These are phyloP conservation scores for Rostratula benghalensis DNA, from an alignment of 2,113 vertebrate genomes.

Conservation along the genomic window DNA sequence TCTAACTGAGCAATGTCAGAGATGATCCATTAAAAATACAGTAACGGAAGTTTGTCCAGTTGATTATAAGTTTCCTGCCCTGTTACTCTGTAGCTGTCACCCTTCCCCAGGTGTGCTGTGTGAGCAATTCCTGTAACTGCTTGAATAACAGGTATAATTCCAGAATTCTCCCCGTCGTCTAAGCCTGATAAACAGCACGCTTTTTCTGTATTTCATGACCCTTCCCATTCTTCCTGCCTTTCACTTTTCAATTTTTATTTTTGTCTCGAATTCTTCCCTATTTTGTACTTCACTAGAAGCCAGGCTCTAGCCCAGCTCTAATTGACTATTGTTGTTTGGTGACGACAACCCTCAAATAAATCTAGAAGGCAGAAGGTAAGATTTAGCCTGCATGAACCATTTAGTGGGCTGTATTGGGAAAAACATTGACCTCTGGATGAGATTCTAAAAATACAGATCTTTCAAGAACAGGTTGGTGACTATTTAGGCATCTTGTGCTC, in stretches of 20 bases:
- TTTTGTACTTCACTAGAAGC: not conserved
- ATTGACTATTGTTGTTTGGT: not conserved
- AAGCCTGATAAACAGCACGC: accelerated
- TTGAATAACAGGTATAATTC: not conserved
- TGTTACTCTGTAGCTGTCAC: not conserved
- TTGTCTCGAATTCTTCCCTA: not conserved
- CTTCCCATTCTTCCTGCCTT: not conserved
- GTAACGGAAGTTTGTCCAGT: not conserved
- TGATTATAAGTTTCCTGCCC: not conserved
- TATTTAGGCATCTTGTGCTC: not conserved
- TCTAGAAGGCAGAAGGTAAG: not conserved
- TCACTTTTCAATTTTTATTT: not conserved
- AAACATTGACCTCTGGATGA: not conserved
- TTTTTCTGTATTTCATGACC: not conserved
- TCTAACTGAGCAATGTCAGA: not conserved
- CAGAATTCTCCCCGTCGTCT: not conserved
- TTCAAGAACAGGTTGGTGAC: not conserved
- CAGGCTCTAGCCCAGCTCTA: not conserved
- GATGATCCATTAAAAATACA: not conserved
- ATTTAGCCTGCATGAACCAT: not conserved
- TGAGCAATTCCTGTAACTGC: not conserved
- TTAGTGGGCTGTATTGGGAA: not conserved
- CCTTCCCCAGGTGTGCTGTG: not conserved
- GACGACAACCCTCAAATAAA: not conserved
- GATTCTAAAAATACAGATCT: not conserved